phyloP scores from a whole-genome alignment of 2,113 vertebrate genomes.

The Dipodomys spectabilis region DNA sequence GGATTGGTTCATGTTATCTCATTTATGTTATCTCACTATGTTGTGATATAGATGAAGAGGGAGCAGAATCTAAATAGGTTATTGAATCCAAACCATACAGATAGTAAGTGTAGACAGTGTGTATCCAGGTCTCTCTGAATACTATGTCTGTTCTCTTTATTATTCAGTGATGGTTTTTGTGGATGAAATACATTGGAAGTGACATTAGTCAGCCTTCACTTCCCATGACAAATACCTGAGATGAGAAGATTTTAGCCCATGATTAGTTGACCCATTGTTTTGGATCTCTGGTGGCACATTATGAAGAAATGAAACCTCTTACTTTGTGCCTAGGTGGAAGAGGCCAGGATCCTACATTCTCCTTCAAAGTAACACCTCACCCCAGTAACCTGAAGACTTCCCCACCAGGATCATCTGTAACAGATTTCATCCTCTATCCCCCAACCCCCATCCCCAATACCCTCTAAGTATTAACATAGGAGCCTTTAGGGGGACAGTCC shows the following conservation, averaged over 20 bases:
- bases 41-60: background rate
- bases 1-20: background rate
- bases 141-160: background rate
- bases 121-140: background rate
- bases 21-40: background rate
- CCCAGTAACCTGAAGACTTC: background rate
- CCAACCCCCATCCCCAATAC: too few species aligned
- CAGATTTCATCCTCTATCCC: too few species aligned
- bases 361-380: background rate
- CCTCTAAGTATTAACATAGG: background rate
- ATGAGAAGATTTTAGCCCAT: background rate
- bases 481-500: background rate
- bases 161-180: background rate
- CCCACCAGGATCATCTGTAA: background rate
- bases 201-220: background rate
- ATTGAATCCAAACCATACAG: background rate
- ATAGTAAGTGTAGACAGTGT: background rate
- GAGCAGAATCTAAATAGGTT: background rate
- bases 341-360: background rate
- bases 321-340: background rate
- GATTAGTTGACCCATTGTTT: background rate
- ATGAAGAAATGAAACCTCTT: background rate
- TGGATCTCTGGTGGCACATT: background rate
- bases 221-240: background rate
- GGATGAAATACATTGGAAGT: constrained; percentile 1